Evolutionary conservation across 2,888 invertebrate species (phyloP).

Genomic region (Erebia palarica): DNA sequence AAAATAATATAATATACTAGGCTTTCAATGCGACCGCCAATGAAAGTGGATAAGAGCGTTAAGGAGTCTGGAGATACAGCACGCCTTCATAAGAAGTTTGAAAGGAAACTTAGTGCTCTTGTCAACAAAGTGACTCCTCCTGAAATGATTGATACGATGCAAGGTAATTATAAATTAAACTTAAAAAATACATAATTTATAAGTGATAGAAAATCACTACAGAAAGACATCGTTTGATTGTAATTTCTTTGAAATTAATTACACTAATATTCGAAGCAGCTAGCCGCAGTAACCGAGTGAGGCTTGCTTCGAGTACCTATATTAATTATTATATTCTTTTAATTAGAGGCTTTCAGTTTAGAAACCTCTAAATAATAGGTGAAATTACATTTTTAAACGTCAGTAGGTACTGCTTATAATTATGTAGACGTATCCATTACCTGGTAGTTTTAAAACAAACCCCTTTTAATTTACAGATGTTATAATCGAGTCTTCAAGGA

Average conservation of each 20-base stretch:
- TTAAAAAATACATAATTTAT: neutral
- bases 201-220: no score
- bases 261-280: no score
- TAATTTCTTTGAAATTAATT: no score
- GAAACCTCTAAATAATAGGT: no score
- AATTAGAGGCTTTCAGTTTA: no score
- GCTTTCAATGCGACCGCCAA: conserved; percentile 49
- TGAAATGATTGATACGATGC: conserved; percentile 59
- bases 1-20: conserved; percentile 29
- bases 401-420: no score
- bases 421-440: no score
- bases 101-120: conserved; percentile 57
- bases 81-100: conserved; percentile 69
- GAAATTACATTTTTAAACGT: no score
- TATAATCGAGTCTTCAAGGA: conserved; percentile 63
- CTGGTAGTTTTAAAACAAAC: neutral
- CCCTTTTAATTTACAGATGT: conserved; percentile 57
- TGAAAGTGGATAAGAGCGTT: conserved; percentile 60
- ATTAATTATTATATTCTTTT: no score
- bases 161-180: conserved; percentile 52
- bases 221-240: no score
- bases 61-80: conserved; percentile 62
- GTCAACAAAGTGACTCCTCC: conserved; percentile 56
- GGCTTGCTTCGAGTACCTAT: no score
- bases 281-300: no score